Conservation (phyloP, 2,113 vertebrate genomes). For the Tapirus terrestris region DNA sequence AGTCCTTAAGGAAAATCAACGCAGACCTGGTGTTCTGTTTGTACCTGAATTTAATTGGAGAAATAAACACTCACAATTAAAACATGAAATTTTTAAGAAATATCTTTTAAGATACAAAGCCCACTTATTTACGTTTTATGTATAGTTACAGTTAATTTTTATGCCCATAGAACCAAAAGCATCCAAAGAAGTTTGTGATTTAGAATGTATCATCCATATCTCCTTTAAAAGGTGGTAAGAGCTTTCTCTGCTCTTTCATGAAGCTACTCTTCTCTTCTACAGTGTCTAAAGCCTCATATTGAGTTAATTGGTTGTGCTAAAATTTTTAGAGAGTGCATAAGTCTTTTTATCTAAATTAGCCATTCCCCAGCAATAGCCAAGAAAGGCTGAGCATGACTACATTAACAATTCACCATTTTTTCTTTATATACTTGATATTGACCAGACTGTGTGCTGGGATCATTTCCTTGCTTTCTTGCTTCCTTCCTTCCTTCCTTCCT, state of each 20-base stretch:
- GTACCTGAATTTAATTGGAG: background rate
- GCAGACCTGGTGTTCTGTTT: background rate
- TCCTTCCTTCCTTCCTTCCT: background rate
- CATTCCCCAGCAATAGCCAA: background rate
- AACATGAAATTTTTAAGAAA: background rate
- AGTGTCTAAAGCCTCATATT: background rate
- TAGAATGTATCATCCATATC: constrained; percentile 47
- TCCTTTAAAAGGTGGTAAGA: background rate
- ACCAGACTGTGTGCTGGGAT: background rate
- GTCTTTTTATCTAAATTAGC: background rate
- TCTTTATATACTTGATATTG: background rate
- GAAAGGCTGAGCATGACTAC: background rate
- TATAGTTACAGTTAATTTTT: constrained; percentile 31
- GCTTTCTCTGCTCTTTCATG: constrained; percentile 24
- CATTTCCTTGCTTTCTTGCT: background rate
- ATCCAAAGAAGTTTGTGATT: background rate
- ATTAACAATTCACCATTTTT: background rate
- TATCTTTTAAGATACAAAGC: constrained; percentile 37
- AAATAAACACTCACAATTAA: background rate
- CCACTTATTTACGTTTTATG: constrained; percentile 16
- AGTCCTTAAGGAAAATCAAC: background rate
- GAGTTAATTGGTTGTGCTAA: background rate
- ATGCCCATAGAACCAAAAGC: constrained; percentile 29
- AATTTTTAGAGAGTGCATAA: background rate
- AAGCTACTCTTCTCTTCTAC: background rate